These are phyloP conservation scores for Stegostoma tigrinum DNA, from an alignment of 2,113 vertebrate genomes.

Conservation along the genomic window DNA sequence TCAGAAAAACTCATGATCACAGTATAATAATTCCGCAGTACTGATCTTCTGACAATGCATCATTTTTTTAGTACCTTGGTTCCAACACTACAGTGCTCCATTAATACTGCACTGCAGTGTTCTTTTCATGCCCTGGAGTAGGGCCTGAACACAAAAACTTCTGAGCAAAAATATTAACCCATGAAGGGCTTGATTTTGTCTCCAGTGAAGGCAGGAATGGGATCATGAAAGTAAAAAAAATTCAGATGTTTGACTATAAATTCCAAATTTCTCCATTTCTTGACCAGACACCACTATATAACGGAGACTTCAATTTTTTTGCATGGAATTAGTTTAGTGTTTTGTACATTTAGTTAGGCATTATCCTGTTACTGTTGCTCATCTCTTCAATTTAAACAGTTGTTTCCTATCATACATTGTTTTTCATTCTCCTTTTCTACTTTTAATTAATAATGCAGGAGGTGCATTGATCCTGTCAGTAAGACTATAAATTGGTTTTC, in stretches of 20 bases:
- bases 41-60: not conserved
- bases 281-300: not conserved
- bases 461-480: not conserved
- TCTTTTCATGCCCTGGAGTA: not conserved
- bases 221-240: not conserved
- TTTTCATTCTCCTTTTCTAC: not conserved
- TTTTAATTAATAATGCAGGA: not conserved
- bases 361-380: not conserved
- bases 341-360: not conserved
- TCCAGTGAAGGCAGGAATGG: not conserved
- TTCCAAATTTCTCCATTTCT: not conserved
- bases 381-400: not conserved
- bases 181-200: not conserved
- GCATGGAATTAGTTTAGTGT: not conserved
- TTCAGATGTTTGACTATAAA: not conserved
- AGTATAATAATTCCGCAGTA: too few relatives aligned
- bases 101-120: not conserved
- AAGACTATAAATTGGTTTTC: not conserved
- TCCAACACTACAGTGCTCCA: too few relatives aligned
- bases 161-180: not conserved
- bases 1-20: too few relatives aligned
- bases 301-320: not conserved
- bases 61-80: not conserved
- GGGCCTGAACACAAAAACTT: not conserved
- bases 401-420: not conserved